A percentile compares a stretch with the other conserved stretches of the same genome.
Evolutionary conservation across 2,797 vertebrate species (phyloP).

Genomic region (Argentina silus): DNA sequence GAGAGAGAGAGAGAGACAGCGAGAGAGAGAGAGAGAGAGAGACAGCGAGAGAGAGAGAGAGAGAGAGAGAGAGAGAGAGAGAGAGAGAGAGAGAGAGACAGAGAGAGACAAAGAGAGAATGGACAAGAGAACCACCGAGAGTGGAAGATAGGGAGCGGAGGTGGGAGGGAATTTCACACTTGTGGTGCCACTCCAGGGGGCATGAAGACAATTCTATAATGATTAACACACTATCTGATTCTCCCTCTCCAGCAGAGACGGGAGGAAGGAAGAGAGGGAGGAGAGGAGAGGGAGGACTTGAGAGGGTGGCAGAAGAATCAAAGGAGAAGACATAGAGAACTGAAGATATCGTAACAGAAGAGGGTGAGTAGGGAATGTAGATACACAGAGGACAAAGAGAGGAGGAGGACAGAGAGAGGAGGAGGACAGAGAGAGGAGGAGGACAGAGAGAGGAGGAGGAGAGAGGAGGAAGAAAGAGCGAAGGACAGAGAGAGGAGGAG

Average conservation of each 20-base stretch:
- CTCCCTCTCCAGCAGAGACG: not conserved
- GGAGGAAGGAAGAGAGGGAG: too few species aligned
- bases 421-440: not conserved
- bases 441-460: not conserved
- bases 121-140: not conserved
- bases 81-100: too few species aligned
- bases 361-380: too few species aligned
- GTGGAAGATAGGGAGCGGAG: not conserved
- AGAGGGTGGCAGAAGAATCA: too few species aligned
- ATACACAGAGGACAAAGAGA: not conserved
- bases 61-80: not conserved
- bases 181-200: not conserved
- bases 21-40: conserved; percentile 8
- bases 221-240: not conserved
- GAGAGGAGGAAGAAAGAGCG: not conserved
- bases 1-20: not conserved
- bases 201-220: not conserved
- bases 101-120: too few species aligned
- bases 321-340: too few species aligned
- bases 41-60: not conserved
- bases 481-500: not conserved
- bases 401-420: not conserved
- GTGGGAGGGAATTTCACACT: conserved; percentile 5
- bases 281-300: too few species aligned
- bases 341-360: too few species aligned